phyloP scores from a whole-genome alignment of 2,888 invertebrate genomes.

The Coelopa pilipes region DNA sequence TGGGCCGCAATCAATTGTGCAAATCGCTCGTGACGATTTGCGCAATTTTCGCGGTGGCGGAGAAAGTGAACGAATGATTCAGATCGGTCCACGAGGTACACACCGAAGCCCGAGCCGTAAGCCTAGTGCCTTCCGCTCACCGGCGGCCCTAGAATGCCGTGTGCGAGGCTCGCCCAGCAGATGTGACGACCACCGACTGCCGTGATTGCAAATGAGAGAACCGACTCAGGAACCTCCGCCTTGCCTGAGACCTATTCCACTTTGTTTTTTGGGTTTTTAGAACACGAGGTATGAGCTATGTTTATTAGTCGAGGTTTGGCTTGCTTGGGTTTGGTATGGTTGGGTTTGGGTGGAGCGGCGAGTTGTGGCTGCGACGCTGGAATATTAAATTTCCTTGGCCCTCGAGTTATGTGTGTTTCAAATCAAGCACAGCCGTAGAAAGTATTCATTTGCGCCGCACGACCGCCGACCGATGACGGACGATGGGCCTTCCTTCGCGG shows the following conservation, averaged over 20 bases:
- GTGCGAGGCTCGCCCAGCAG: too few species aligned
- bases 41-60: constrained; percentile 15
- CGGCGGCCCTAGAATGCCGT: too few species aligned
- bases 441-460: constrained; percentile 1
- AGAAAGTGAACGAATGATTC: constrained; percentile 30
- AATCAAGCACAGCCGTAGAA: background rate
- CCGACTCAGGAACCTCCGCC: too few species aligned
- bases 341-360: too few species aligned
- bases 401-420: background rate
- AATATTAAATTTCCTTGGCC: constrained; percentile 11
- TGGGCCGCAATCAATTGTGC: constrained; percentile 25
- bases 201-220: constrained; percentile 16
- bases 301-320: background rate
- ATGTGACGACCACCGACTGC: too few species aligned
- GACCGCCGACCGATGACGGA: too few species aligned
- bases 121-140: background rate
- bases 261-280: constrained; percentile 11
- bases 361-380: constrained; percentile 4
- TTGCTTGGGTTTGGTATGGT: background rate
- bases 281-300: background rate
- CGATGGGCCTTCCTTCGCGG: too few species aligned
- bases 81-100: background rate
- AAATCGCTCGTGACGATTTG: constrained; percentile 33
- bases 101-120: background rate
- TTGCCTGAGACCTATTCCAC: too few species aligned